phyloP scores from a whole-genome alignment of 2,113 vertebrate genomes.

The Chinchilla lanigera region DNA sequence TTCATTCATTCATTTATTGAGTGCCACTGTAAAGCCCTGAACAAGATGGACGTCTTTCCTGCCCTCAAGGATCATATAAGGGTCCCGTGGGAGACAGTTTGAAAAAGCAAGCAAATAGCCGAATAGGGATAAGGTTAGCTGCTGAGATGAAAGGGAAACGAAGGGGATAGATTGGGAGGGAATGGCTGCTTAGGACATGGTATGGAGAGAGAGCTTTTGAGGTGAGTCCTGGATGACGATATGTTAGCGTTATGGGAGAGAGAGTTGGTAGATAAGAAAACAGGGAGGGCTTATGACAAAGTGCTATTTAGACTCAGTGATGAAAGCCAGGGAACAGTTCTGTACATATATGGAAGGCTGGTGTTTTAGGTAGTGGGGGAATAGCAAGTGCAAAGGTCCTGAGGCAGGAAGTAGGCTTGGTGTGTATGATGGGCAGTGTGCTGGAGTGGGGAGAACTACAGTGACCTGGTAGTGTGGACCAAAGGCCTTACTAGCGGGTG shows the following conservation, averaged over 20 bases:
- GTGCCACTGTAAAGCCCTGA: conserved; percentile 54
- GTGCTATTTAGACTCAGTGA: conserved; percentile 14
- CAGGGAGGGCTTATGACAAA: conserved; percentile 23
- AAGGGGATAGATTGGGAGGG: conserved; percentile 23
- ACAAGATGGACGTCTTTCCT: conserved; percentile 70
- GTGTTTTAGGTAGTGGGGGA: conserved; percentile 32
- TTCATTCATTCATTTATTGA: conserved; percentile 64
- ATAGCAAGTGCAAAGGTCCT: conserved; percentile 43
- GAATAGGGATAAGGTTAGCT: conserved; percentile 49
- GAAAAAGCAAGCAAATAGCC: conserved; percentile 41
- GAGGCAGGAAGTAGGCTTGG: conserved; percentile 22
- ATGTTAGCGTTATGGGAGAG: not conserved
- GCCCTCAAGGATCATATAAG: conserved; percentile 53
- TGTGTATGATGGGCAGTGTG: conserved; percentile 48
- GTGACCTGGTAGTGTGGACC: not conserved
- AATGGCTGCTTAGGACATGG: conserved; percentile 9
- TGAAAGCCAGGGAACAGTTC: conserved; percentile 42
- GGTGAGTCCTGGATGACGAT: conserved; percentile 17
- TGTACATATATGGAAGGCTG: not conserved
- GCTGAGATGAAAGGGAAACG: conserved; percentile 34
- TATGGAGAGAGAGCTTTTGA: conserved; percentile 41
- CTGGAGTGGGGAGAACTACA: conserved; percentile 45
- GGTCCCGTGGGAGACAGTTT: conserved; percentile 51
- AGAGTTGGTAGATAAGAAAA: conserved; percentile 40
- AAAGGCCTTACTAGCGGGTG: not conserved